Evolutionary conservation across 2,113 vertebrate genomes (phyloP).

Genomic region (Ophthalmolycus amberensis): DNA sequence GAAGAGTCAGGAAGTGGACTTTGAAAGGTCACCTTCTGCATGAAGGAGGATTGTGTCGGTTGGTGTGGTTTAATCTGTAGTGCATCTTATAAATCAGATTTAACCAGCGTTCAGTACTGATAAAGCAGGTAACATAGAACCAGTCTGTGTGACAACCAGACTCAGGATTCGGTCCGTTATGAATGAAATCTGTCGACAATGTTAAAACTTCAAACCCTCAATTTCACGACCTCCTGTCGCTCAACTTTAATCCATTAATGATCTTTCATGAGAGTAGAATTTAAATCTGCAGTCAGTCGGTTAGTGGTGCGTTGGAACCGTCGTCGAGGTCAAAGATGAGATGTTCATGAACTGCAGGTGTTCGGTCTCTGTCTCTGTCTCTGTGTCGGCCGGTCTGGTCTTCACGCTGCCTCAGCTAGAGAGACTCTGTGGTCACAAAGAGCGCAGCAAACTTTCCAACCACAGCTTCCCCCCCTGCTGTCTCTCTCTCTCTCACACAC

Average conservation of each 20-base stretch:
- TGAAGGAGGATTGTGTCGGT: constrained; percentile 16
- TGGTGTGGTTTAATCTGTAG: background rate
- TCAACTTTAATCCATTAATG: background rate
- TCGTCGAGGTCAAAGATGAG: constrained; percentile 1
- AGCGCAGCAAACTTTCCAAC: constrained; percentile 77
- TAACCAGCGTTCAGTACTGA: background rate
- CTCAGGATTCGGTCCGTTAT: background rate
- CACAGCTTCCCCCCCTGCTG: constrained; percentile 47
- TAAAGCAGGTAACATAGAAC: no score
- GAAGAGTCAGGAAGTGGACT: constrained; percentile 22
- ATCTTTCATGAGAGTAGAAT: background rate
- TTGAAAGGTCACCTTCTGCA: constrained; percentile 36
- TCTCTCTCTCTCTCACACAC: background rate
- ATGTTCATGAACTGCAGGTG: constrained; percentile 15
- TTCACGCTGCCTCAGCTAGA: background rate
- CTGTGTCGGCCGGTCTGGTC: constrained; percentile 2
- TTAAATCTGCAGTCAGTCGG: rapidly evolving
- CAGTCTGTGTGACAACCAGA: no score
- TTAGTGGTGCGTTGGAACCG: background rate
- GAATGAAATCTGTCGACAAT: no score
- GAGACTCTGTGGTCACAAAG: constrained; percentile 60
- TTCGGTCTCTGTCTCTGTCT: background rate
- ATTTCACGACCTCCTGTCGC: no score
- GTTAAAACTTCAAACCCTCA: background rate
- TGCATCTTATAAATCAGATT: background rate